Conservation (phyloP, 2,888 invertebrate genomes). For the Heliothis peltigera region DNA sequence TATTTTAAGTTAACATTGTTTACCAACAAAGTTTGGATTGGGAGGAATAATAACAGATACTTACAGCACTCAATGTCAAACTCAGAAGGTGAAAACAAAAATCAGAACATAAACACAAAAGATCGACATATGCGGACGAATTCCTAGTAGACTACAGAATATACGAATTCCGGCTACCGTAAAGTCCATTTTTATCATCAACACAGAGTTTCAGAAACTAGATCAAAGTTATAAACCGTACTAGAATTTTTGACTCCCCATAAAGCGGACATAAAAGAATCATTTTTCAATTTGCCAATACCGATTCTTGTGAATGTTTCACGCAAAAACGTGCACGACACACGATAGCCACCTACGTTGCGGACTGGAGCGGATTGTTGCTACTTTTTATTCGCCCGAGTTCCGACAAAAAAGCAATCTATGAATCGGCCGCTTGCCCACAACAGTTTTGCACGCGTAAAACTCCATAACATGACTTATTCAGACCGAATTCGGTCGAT, state of each 20-base stretch:
- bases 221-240: constrained; percentile 40
- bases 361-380: constrained; percentile 68
- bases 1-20: constrained; percentile 18
- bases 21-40: constrained; percentile 9
- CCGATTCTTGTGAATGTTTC: constrained; percentile 73
- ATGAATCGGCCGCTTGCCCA: constrained; percentile 80
- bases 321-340: constrained; percentile 75
- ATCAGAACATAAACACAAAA: neutral
- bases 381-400: constrained; percentile 78
- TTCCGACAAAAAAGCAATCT: constrained; percentile 87
- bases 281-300: constrained; percentile 67
- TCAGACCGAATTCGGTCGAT: constrained; percentile 64
- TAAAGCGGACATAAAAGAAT: constrained; percentile 64
- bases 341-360: constrained; percentile 81
- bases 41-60: neutral
- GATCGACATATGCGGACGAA: neutral
- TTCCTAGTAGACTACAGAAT: neutral
- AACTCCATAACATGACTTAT: constrained; percentile 64
- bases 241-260: constrained; percentile 36
- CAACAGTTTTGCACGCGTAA: constrained; percentile 64
- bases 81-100: neutral
- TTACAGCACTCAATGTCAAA: neutral
- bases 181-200: constrained; percentile 21
- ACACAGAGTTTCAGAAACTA: constrained; percentile 24
- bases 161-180: neutral